Evolutionary conservation across 92 coral and sea anemone species (phyloP), one percentile per base, ranked within the genome.

Genomic region (Nematostella vectensis): DNA sequence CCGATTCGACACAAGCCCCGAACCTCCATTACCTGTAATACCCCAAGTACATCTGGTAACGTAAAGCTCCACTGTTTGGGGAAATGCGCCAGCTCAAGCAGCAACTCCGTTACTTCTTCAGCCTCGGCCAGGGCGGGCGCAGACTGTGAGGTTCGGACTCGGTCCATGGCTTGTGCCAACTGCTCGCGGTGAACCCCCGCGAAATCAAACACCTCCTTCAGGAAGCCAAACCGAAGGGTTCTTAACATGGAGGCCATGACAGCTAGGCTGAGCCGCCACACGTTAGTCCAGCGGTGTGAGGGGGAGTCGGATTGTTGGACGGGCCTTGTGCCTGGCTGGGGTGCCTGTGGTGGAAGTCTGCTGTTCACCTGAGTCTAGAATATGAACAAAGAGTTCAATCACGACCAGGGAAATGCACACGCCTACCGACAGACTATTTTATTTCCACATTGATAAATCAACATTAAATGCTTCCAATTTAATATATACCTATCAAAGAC

Each of bases 121-220:
- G 99, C 99, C 56, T 86, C 96, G 19, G 76, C 60, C 50, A 91
- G 69, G 44, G 69, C 65, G 12, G 47, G 29, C 4, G 84, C 24
- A 29, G 80, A 68, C 80, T 85, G 98, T 28, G 86, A 86, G 18
- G 68, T 69, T 26, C 88, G 65, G 4, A 91, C 77, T 20, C 70
- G n/a, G 44, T 91, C 81, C 93, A 91, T 81, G 45, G 85, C 95
- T 85, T 79, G 76, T 50, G 78, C 89, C 26, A 91, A 71, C 50
- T 87, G 77, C 48, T 82, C 95, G 20, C 96, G 63, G 64, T 91
- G 96, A 4, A 89, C 98, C 3, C 93, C 98, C 18, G 89, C 95
- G 65, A 91, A 91, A 62, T 91, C 98, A 53, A 91, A 61, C 1
- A 88, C 94, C 48, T 91, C 98, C 53, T 91, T 86, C 10, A 91